Percentiles rank a stretch among this genome's conserved stretches.
Conservation (phyloP, 2,113 vertebrate genomes). For the Telmatochromis sp. region DNA sequence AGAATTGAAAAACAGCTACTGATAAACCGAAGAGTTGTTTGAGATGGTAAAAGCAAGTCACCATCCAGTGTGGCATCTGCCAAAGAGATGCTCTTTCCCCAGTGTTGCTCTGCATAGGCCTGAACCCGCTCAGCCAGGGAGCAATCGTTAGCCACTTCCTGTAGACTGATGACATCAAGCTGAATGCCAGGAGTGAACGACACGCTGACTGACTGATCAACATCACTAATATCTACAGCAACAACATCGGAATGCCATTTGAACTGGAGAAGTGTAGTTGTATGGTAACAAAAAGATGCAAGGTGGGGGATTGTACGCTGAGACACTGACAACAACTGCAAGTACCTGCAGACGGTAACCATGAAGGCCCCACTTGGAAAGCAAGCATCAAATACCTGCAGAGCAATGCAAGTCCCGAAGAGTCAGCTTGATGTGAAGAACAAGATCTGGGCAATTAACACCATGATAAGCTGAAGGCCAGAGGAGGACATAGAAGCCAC, state of each 20-base stretch:
- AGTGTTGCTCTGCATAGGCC: background rate
- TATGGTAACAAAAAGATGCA: background rate
- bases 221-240: background rate
- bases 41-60: background rate
- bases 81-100: background rate
- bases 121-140: background rate
- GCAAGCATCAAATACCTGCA: background rate
- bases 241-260: background rate
- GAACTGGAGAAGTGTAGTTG: background rate
- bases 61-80: background rate
- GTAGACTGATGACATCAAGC: background rate
- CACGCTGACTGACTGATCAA: background rate
- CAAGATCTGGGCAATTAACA: background rate
- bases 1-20: background rate
- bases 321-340: background rate
- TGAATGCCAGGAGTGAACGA: background rate
- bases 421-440: background rate
- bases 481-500: background rate
- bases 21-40: background rate
- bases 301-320: background rate
- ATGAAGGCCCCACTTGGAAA: background rate
- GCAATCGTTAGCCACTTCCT: background rate
- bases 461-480: background rate
- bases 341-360: background rate
- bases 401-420: rapidly evolving